phyloP scores from a whole-genome alignment of 2,888 invertebrate genomes.

The Toxonevra muliebris region DNA sequence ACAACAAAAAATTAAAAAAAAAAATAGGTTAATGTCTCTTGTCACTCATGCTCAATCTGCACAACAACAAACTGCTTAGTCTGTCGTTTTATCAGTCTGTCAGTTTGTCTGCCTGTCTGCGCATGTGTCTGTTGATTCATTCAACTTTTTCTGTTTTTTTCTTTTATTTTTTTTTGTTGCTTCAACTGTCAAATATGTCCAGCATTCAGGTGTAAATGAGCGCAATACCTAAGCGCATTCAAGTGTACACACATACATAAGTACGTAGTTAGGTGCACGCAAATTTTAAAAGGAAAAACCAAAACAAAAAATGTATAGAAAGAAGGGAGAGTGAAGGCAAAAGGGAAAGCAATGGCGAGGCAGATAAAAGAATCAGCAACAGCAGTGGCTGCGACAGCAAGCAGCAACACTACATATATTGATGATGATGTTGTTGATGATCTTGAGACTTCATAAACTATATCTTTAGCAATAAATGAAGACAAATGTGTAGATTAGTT shows the following conservation, averaged over 20 bases:
- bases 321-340: background rate
- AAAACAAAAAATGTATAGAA: no score
- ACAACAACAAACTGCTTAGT: slow-evolving; percentile 16
- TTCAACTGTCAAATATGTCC: slow-evolving; percentile 25
- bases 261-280: no score
- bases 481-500: no score
- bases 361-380: background rate
- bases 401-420: no score
- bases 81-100: background rate
- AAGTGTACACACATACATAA: slow-evolving; percentile 26
- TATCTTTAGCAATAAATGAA: no score
- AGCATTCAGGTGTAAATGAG: slow-evolving; percentile 29
- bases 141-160: background rate
- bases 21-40: slow-evolving; percentile 27
- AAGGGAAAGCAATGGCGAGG: slow-evolving; percentile 1
- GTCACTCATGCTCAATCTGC: slow-evolving; percentile 22
- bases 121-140: slow-evolving; percentile 14
- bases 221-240: slow-evolving; percentile 12
- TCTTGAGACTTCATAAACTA: no score
- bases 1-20: background rate
- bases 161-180: slow-evolving; percentile 18
- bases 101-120: slow-evolving; percentile 19
- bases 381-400: no score
- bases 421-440: no score
- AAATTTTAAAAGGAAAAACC: no score